Evolutionary conservation across 2,113 vertebrate genomes (phyloP), one percentile per base, ranked within the genome.

Genomic region (Girardinichthys multiradiatus): DNA sequence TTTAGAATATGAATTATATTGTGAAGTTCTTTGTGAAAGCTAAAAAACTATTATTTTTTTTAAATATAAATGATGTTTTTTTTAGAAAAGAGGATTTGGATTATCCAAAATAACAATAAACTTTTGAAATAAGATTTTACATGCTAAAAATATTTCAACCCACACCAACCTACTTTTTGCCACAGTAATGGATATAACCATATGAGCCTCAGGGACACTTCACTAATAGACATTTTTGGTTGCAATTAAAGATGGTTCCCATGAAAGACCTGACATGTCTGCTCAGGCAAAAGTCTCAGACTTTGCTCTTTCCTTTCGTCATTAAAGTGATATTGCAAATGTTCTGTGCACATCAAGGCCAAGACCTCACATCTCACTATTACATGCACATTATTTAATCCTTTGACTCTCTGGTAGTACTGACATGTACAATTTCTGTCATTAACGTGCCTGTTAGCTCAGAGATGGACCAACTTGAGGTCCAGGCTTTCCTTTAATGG

Each of bases 331-430:
- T 89, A 74, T 74, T 85, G 86, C 83, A 91, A 91, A 93, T 91
- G 88, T 87, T 89, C 87, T 86, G 81, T 88, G 90, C 84, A 89
- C 89, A 87, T 90, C 82, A 86, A 87, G 91, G 84, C 91, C 91
- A 92, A 85, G 87, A 91, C 85, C 86, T 86, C 80, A 78, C 83
- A 89, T 88, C 89, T 89, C 79, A 86, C 86, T 90, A 90, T 89
- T 91, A 92, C 88, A 90, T 45, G 68, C 72, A 85, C 87, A 91
- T 93, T 87, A 93, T 89, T 92, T 92, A 92, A 93, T 93, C 91
- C 85, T 68, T 74, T 74, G 86, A 84, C 92, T 89, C 88, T 71
- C 73, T 66, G 86, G 78, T 92, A 76, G 85, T 90, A 87, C 81
- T 92, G 90, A 92, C 91, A 90, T 83, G 83, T 92, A 92, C 91